Evolutionary conservation across 2,113 vertebrate genomes (phyloP).

Genomic region (Cyanistes caeruleus): DNA sequence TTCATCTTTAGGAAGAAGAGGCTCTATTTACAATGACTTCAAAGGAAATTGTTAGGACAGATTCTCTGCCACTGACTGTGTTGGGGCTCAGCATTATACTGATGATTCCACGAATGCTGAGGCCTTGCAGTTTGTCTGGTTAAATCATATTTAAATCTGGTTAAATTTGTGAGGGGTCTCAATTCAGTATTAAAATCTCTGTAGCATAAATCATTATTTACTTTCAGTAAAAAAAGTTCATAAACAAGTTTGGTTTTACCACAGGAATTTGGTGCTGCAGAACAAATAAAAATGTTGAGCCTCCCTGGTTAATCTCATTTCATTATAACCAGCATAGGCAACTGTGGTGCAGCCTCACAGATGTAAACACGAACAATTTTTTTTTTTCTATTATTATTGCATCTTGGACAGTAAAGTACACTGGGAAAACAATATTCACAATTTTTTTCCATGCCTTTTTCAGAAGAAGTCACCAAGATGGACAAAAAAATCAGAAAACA

Average conservation of each 20-base stretch:
- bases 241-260: background rate
- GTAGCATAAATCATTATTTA: background rate
- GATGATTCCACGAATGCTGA: background rate
- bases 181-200: background rate
- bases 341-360: background rate
- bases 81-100: background rate
- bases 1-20: background rate
- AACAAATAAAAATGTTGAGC: accelerated
- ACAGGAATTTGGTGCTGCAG: background rate
- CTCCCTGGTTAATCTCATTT: background rate
- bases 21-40: background rate
- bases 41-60: background rate
- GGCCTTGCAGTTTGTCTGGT: background rate
- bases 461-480: background rate
- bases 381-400: background rate
- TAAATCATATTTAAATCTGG: background rate
- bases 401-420: background rate
- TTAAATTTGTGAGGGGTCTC: background rate
- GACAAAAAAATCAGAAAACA: background rate
- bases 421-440: background rate
- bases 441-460: background rate
- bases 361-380: background rate
- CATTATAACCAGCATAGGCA: background rate
- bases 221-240: background rate
- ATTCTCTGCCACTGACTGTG: background rate